phyloP scores from a whole-genome alignment of 2,113 vertebrate species.

The Rallus limicola region DNA sequence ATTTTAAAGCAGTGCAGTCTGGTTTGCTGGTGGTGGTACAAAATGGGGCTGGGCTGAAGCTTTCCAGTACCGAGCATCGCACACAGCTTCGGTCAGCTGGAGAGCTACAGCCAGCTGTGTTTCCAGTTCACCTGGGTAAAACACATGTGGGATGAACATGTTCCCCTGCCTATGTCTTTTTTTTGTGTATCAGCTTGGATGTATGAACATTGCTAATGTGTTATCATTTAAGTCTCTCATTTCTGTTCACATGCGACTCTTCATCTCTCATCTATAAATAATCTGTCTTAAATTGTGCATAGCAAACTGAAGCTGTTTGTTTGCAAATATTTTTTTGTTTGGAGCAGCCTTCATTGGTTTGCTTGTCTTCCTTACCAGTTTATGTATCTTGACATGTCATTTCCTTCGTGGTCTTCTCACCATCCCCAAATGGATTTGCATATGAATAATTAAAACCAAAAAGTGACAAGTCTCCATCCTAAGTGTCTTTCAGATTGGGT shows the following conservation, averaged over 20 bases:
- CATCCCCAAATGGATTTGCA: not conserved
- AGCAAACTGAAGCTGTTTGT: not conserved
- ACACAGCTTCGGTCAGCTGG: not conserved
- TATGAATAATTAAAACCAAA: constrained; percentile 14
- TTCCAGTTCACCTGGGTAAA: not conserved
- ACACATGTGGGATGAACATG: fast-evolving
- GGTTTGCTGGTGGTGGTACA: not conserved
- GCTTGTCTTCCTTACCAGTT: not conserved
- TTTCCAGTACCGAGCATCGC: not conserved
- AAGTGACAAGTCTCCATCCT: not conserved
- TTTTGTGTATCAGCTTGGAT: not conserved
- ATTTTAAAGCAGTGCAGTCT: not conserved
- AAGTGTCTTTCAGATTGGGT: not conserved
- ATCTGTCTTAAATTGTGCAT: not conserved
- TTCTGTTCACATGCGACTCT: not conserved
- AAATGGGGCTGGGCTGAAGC: not conserved
- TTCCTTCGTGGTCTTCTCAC: not conserved
- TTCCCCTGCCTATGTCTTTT: not conserved
- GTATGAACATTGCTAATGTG: not conserved
- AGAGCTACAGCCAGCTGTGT: not conserved
- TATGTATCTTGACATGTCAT: constrained; percentile 23
- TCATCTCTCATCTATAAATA: constrained; percentile 19
- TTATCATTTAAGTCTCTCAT: constrained; percentile 18
- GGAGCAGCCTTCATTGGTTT: not conserved
- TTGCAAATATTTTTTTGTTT: not conserved